Percentiles rank a stretch among this genome's conserved stretches.
Conservation (phyloP, 2,888 invertebrate genomes). For the Drosophila silvestris region DNA sequence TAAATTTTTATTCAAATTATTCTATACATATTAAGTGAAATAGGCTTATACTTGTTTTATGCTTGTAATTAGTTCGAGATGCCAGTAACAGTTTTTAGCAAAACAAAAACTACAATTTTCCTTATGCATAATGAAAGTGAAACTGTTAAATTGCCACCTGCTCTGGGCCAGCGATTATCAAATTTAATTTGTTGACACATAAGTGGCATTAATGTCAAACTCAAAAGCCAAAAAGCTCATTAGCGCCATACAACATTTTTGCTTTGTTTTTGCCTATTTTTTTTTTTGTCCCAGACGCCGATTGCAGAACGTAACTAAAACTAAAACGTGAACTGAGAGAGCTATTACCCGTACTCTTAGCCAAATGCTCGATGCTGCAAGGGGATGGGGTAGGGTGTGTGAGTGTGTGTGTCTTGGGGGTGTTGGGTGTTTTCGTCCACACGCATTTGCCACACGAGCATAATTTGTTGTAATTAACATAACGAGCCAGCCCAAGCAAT, state of each 20-base stretch:
- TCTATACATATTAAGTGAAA: too few species aligned
- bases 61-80: background rate
- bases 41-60: too few species aligned
- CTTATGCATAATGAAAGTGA: background rate
- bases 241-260: conserved; percentile 21
- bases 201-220: background rate
- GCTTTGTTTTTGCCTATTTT: background rate
- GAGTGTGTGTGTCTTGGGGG: background rate
- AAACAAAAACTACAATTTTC: background rate
- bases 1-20: too few species aligned
- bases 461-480: conserved; percentile 82
- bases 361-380: background rate
- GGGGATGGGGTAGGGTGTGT: background rate
- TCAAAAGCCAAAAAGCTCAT: conserved; percentile 22
- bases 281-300: background rate
- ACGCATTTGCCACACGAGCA: conserved; percentile 73
- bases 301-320: conserved; percentile 10
- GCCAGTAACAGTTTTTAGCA: background rate
- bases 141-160: background rate
- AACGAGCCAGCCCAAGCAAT: conserved; percentile 77
- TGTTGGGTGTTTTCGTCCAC: conserved; percentile 24
- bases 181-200: conserved; percentile 1
- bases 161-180: background rate
- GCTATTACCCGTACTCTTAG: conserved; percentile 20
- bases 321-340: background rate